phyloP scores from a whole-genome alignment of 2,797 vertebrate genomes.

The Tragopan temminckii region DNA sequence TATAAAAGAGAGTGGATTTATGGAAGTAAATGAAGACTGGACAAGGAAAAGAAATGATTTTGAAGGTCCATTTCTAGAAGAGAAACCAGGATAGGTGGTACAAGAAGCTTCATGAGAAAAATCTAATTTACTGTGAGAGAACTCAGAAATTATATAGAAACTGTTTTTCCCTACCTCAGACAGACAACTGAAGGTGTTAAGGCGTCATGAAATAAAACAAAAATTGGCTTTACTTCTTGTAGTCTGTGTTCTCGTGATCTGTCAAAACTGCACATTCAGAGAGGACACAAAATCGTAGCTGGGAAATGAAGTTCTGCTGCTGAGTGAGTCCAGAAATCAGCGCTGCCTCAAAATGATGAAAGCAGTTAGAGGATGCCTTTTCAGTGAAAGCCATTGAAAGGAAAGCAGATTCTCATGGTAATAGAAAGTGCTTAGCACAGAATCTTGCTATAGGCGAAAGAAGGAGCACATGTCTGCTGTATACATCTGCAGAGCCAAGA shows the following conservation, averaged over 20 bases:
- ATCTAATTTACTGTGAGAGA: background rate
- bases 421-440: background rate
- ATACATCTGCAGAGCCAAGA: background rate
- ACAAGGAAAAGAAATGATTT: background rate
- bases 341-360: background rate
- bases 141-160: background rate
- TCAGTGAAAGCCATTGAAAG: background rate
- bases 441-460: background rate
- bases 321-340: background rate
- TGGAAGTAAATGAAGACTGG: background rate
- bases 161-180: fast-evolving
- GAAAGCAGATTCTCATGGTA: background rate
- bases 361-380: background rate
- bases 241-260: background rate
- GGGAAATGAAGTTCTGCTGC: background rate
- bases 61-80: background rate
- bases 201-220: background rate
- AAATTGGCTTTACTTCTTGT: background rate
- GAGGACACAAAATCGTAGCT: background rate
- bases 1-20: background rate
- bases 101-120: background rate
- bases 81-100: background rate
- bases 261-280: background rate
- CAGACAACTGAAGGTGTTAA: background rate
- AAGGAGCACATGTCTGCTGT: background rate